Evolutionary conservation across 64 coral and sea anemone genomes (phyloP).

Genomic region (Stylophora pistillata): DNA sequence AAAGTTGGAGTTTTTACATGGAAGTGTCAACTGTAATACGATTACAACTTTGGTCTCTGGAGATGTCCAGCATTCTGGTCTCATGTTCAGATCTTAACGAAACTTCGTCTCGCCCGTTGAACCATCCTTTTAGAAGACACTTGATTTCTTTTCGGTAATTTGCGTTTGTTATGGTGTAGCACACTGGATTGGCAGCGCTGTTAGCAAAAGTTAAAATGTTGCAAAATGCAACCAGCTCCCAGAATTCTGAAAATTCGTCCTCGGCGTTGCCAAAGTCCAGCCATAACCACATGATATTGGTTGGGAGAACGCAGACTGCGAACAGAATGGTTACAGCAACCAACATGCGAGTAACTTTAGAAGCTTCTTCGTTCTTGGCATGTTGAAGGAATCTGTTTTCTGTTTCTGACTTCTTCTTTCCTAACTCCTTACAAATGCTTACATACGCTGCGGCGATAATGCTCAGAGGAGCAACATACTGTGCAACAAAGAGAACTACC

Average conservation of each 20-base stretch:
- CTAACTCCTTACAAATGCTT: constrained; percentile 40
- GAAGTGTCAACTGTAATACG: not conserved
- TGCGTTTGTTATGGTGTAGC: constrained; percentile 36
- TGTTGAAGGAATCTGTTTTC: constrained; percentile 50
- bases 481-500: constrained; percentile 19
- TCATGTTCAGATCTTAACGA: not conserved
- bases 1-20: not conserved
- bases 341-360: constrained; percentile 36
- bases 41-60: not conserved
- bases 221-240: constrained; percentile 55
- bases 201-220: constrained; percentile 52
- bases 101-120: not conserved
- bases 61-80: constrained; percentile 8
- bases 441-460: constrained; percentile 45
- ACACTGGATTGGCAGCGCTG: constrained; percentile 44
- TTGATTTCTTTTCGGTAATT: constrained; percentile 37
- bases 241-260: not conserved
- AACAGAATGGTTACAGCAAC: constrained; percentile 39
- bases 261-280: constrained; percentile 44
- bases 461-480: constrained; percentile 23
- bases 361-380: constrained; percentile 34
- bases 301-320: constrained; percentile 42
- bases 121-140: constrained; percentile 6
- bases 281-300: constrained; percentile 52
- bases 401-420: not conserved